phyloP scores from a whole-genome alignment of 2,888 invertebrate species.

The Platycnemis pennipes region DNA sequence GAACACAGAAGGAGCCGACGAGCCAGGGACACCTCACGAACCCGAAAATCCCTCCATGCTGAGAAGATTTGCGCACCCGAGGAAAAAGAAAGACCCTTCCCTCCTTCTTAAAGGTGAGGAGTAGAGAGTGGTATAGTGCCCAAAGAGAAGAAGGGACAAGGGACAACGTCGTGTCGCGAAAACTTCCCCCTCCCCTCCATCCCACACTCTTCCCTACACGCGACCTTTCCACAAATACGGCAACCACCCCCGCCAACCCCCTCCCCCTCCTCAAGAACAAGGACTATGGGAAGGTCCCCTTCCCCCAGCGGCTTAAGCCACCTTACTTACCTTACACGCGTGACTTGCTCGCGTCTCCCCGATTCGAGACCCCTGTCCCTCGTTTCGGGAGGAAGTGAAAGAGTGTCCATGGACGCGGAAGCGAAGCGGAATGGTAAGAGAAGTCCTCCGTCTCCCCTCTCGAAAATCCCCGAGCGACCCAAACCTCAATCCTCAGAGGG shows the following conservation, averaged over 20 bases:
- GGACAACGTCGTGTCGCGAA: background rate
- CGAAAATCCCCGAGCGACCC: background rate
- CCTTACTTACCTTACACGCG: slow-evolving; percentile 50
- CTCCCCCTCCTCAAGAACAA: background rate
- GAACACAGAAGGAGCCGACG: background rate
- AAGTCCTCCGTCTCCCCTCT: background rate
- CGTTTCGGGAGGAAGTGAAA: background rate
- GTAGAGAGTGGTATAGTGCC: background rate
- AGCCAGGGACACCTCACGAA: background rate
- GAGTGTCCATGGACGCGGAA: background rate
- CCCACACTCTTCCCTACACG: background rate
- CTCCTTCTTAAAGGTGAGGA: background rate
- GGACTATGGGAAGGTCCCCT: too few relatives aligned
- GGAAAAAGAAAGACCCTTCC: background rate
- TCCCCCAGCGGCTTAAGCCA: background rate
- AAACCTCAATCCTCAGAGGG: background rate
- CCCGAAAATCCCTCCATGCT: background rate
- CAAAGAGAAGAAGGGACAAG: too few relatives aligned
- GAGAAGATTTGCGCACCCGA: slow-evolving; percentile 13
- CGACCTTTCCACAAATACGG: background rate
- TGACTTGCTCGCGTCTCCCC: slow-evolving; percentile 50
- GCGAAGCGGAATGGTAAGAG: slow-evolving; percentile 6
- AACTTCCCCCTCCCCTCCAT: background rate
- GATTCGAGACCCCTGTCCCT: slow-evolving; percentile 3
- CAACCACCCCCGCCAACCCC: background rate